Conservation (phyloP, 1,140 invertebrate genomes). For the Sinonovacula constricta region DNA sequence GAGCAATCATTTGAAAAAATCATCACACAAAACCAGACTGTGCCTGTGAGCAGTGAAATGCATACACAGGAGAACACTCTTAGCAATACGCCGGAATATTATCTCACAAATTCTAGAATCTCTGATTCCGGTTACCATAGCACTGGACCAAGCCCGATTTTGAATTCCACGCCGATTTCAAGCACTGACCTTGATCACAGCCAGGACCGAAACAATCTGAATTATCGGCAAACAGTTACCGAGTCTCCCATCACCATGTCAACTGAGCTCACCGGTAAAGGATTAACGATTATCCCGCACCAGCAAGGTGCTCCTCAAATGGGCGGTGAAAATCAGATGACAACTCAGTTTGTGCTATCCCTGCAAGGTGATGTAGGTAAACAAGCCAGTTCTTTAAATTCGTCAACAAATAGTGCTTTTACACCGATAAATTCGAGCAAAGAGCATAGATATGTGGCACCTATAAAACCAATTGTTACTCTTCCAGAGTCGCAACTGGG, state of each 20-base stretch:
- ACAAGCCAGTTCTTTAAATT: slow-evolving; percentile 10
- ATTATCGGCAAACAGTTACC: not conserved
- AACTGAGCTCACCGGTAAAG: slow-evolving; percentile 3
- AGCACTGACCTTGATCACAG: not conserved
- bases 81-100: slow-evolving; percentile 19
- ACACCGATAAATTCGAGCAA: slow-evolving; percentile 38
- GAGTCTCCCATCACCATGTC: slow-evolving; percentile 34
- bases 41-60: not conserved
- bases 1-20: not conserved
- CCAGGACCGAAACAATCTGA: not conserved
- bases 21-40: not conserved
- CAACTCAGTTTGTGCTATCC: no score
- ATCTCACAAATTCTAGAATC: slow-evolving; percentile 13
- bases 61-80: slow-evolving; percentile 4
- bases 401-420: slow-evolving; percentile 47
- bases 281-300: not conserved
- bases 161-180: slow-evolving; percentile 45
- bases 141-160: slow-evolving; percentile 34
- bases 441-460: slow-evolving; percentile 30
- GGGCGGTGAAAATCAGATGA: no score
- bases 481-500: no score
- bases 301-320: not conserved
- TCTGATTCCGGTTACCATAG: slow-evolving; percentile 51
- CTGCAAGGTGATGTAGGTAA: not conserved
- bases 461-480: slow-evolving; percentile 43